Base-by-base conservation (phyloP, 2,888 invertebrate genomes). In the Orthonevra nobilis region DNA sequence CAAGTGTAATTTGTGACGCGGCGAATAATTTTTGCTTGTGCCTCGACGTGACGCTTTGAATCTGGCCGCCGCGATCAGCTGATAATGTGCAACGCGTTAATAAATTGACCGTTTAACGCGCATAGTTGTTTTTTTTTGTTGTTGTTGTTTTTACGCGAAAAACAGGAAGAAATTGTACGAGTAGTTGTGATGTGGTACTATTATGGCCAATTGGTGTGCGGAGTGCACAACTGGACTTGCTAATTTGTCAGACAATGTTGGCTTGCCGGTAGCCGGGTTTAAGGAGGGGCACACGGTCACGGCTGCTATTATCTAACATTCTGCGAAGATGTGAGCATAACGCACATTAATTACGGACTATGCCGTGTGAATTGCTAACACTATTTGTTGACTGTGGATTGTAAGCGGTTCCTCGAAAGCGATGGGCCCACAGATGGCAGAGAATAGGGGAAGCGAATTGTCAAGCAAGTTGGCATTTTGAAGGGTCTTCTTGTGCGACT, bases 11-110 rank as follows among this genome's bases (percentile, higher is more conserved):
- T 77, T 70, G n/a, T 48, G 64, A 30, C 28, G 63, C 23, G 23
- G 63, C 61, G 58, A 70, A 77, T 70, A 52, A 70, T 64, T 64
- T n/a, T n/a, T 70, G 50, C 20, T 36, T 17, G 46, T 15, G 36
- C 34, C 23, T 12, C 19, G 30, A 17, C 26, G 20, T 9, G 56
- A 26, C 50, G 17, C 77, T 77, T 77, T 77, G 70, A 77, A 70
- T 58, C 64, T 4, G 46, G 19, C 75, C 77, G 77, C 77, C 23
- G n/a, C n/a, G 77, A 77, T 77, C 77, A 77, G 77, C 77, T 77
- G 77, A 77, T 77, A 77, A 77, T 77, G 77, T 70, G 70, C 77
- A 64, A 50, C 77, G 77, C 77, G 77, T 77, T 70, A 77, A 77
- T 77, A 77, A 77, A 77, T 70, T 77, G 77, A 77, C 70, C 77